Evolutionary conservation across 2,113 vertebrate species (phyloP).

Genomic region (Cryptotis parvus): DNA sequence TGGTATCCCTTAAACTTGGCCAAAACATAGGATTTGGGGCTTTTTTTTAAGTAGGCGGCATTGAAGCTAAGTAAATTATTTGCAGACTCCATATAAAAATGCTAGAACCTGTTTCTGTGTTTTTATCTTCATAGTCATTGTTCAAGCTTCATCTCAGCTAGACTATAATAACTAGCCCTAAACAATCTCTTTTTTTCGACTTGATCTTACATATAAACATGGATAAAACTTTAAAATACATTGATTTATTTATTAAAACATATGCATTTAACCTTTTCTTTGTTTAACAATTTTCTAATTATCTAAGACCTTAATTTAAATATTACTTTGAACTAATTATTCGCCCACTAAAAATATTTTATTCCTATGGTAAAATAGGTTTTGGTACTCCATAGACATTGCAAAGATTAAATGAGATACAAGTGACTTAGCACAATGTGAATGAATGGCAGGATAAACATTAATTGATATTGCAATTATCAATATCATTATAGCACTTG

Average conservation of each 20-base stretch:
- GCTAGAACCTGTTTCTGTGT: neutral
- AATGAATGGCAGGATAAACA: slow-evolving; percentile 24
- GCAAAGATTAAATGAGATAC: slow-evolving; percentile 36
- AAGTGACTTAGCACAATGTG: neutral
- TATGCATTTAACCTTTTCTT: neutral
- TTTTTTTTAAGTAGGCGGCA: neutral
- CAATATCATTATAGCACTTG: neutral
- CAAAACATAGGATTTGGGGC: neutral
- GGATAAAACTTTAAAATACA: neutral
- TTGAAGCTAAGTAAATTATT: neutral
- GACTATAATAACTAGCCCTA: neutral
- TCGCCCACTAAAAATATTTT: slow-evolving; percentile 34
- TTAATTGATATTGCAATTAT: neutral
- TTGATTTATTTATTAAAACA: too few species aligned
- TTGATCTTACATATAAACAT: neutral
- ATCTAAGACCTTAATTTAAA: neutral
- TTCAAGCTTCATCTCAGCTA: neutral
- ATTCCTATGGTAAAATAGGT: neutral
- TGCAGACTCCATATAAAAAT: neutral
- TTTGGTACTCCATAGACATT: neutral
- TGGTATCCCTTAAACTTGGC: neutral
- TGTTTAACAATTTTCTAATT: neutral
- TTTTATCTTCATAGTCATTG: neutral
- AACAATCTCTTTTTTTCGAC: neutral
- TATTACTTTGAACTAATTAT: neutral